Base-by-base conservation (phyloP, 2,113 vertebrate genomes). In the Trichechus manatus region DNA sequence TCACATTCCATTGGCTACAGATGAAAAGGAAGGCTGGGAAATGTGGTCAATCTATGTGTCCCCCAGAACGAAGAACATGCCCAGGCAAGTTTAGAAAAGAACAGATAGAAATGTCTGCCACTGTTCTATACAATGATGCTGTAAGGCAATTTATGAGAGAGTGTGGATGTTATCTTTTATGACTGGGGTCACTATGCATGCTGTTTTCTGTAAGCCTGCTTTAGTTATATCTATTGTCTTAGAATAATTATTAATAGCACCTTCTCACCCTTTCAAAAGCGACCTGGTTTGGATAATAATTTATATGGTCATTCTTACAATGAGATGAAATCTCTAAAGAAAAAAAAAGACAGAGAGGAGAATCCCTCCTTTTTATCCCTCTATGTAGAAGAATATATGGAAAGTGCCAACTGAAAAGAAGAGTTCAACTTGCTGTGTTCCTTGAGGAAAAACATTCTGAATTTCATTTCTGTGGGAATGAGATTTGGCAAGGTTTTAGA, bases 401-500 rank as follows among this genome's bases (percentile, higher is more conserved):
- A 82, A 81, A 75, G 0, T 70, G 23, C 20, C 42, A 86, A 14
- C 9, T 82, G 9, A 68, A 95, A 96, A 87, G 1, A 84, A 75
- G 4, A 72, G 78, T 84, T 77, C 42, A 61, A 72, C 11, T 63
- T 92, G 13, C 61, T 39, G 4, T 50, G 14, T 10, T 93, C 56
- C 25, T 33, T 25, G 53, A 89, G 4, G 42, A 63, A 85, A 77
- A 87, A 20, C 3, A 39, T 25, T 80, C 39, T 39, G 39, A 39
- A 39, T 93, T 92, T 44, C 31, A 59, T 9, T 84, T 87, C 44
- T 42, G 59, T 5, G 42, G 93, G 33, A 90, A 95, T 84, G n/a
- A 91, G 29, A 90, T 47, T 82, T 96, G 74, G 53, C 66, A 92
- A 83, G 53, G 66, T 84, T 74, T 33, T 94, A 50, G 17, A 25